phyloP scores from a whole-genome alignment of 1,140 invertebrate species.

The Mamestra configurata region DNA sequence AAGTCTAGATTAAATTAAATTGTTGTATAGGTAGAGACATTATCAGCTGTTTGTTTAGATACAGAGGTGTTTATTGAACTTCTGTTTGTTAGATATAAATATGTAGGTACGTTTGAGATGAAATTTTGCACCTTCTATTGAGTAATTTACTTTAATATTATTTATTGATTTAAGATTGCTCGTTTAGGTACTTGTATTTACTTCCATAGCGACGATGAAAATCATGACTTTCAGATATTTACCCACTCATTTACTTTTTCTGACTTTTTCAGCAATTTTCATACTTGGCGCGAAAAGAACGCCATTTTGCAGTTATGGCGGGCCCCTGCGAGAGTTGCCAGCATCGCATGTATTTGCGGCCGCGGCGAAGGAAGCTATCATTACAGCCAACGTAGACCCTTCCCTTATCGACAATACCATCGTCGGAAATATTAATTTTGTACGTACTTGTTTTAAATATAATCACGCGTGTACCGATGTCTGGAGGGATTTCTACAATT shows the following conservation, averaged over 20 bases:
- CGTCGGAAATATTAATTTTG: conserved; percentile 81
- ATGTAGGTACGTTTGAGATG: background rate
- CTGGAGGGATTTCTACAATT: too few species aligned
- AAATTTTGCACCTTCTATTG: background rate
- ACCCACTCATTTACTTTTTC: conserved; percentile 56
- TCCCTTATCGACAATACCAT: conserved; percentile 72
- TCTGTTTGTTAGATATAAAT: background rate
- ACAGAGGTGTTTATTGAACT: conserved; percentile 2
- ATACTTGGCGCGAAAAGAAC: conserved; percentile 80
- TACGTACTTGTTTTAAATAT: conserved; percentile 59
- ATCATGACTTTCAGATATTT: too few species aligned
- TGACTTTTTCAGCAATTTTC: conserved; percentile 79
- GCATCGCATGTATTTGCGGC: conserved; percentile 74
- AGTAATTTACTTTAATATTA: background rate
- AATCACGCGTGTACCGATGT: background rate
- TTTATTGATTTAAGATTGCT: too few species aligned
- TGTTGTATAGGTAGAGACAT: background rate
- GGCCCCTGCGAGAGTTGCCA: conserved; percentile 71
- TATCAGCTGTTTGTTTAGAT: background rate
- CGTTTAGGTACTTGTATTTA: too few species aligned
- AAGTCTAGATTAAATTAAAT: background rate
- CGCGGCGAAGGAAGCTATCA: conserved; percentile 75
- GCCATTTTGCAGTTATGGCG: conserved; percentile 81
- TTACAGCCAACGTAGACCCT: conserved; percentile 69
- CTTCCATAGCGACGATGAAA: too few species aligned